Conservation (phyloP, 1,140 invertebrate genomes). For the Cydia strobilella region DNA sequence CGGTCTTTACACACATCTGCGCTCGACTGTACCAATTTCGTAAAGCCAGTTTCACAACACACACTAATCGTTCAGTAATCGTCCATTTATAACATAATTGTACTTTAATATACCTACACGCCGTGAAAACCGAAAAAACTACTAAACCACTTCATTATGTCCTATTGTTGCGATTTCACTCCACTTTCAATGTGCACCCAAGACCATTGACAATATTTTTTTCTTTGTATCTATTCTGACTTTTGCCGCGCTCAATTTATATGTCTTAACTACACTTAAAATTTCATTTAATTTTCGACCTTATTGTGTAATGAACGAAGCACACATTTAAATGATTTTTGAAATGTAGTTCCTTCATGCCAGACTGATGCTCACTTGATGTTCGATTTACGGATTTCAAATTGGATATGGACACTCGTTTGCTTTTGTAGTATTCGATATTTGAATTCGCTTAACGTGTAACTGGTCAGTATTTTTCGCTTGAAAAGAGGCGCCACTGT, state of each 20-base stretch:
- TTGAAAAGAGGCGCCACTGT: constrained; percentile 8
- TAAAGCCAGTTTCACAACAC: constrained; percentile 53
- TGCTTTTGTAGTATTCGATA: constrained; percentile 7
- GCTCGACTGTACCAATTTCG: constrained; percentile 35
- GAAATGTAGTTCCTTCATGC: background rate
- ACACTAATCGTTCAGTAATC: constrained; percentile 66
- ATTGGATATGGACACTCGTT: constrained; percentile 21
- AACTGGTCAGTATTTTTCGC: constrained; percentile 3
- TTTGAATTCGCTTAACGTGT: constrained; percentile 11
- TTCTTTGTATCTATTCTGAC: constrained; percentile 21
- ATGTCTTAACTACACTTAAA: background rate
- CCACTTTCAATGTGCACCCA: constrained; percentile 54
- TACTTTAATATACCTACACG: constrained; percentile 67
- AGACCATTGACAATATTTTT: constrained; percentile 27
- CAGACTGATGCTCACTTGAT: constrained; percentile 3
- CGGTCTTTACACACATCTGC: constrained; percentile 41
- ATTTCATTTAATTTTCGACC: background rate
- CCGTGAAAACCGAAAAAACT: constrained; percentile 50
- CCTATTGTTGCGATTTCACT: constrained; percentile 65
- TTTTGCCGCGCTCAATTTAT: background rate
- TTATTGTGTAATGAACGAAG: background rate
- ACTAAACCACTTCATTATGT: constrained; percentile 69
- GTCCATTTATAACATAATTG: constrained; percentile 68
- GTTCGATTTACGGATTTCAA: constrained; percentile 15
- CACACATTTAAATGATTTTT: background rate